Conservation (phyloP, 2,888 invertebrate genomes). For the Diaperis boleti region DNA sequence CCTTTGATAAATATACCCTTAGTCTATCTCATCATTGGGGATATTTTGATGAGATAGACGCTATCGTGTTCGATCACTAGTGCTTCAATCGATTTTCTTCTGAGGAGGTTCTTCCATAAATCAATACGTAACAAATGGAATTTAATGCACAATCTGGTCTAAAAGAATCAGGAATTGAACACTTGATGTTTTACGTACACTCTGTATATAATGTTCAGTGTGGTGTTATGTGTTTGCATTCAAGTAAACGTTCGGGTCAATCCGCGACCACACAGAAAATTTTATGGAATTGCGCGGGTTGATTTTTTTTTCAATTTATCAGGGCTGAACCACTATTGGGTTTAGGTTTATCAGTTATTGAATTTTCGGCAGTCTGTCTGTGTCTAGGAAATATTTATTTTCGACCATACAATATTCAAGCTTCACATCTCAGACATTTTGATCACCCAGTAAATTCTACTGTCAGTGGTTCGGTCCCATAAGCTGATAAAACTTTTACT, state of each 20-base stretch:
- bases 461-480: too few species aligned
- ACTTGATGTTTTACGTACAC: slow-evolving; percentile 31
- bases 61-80: slow-evolving; percentile 15
- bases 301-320: too few species aligned
- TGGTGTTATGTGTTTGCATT: slow-evolving; percentile 32
- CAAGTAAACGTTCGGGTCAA: neutral
- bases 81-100: slow-evolving; percentile 27
- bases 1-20: neutral
- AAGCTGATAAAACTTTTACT: neutral
- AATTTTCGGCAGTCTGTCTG: too few species aligned
- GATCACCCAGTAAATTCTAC: too few species aligned
- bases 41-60: neutral
- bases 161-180: slow-evolving; percentile 37
- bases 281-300: neutral
- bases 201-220: slow-evolving; percentile 28
- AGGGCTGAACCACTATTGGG: too few species aligned
- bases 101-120: slow-evolving; percentile 30
- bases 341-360: too few species aligned
- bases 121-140: slow-evolving; percentile 38
- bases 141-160: slow-evolving; percentile 33
- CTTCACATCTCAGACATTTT: too few species aligned
- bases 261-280: too few species aligned
- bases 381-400: too few species aligned
- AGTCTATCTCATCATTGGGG: too few species aligned
- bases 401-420: too few species aligned